Percentiles rank a stretch among this genome's conserved stretches.
These are phyloP conservation scores for Drosophila phalerata DNA, from an alignment of 2,888 invertebrate genomes.

Conservation along the genomic window DNA sequence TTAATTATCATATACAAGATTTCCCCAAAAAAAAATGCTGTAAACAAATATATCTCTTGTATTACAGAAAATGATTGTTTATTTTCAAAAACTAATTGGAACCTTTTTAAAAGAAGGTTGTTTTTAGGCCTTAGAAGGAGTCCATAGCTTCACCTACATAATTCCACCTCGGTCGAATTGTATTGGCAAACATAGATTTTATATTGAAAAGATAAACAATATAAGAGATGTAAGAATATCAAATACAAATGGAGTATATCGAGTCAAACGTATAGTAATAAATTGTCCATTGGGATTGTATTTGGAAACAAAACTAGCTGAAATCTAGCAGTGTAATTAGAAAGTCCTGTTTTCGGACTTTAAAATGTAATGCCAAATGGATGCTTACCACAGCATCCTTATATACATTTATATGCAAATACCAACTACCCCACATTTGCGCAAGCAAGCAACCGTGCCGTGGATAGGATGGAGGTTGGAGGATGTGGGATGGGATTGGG, in stretches of 20 bases:
- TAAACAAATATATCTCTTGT: no score
- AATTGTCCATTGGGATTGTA: not conserved
- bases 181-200: not conserved
- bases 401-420: conserved; percentile 51
- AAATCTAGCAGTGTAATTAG: conserved; percentile 26
- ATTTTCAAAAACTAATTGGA: no score
- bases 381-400: conserved; percentile 28
- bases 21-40: no score
- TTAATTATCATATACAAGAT: no score
- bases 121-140: no score
- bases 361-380: conserved; percentile 55
- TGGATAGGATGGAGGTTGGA: not conserved
- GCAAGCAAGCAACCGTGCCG: conserved; percentile 18
- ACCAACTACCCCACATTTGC: conserved; percentile 42
- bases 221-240: not conserved
- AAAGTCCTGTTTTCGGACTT: conserved; percentile 32
- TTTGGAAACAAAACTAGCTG: not conserved
- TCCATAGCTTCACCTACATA: no score
- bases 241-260: not conserved
- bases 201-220: not conserved
- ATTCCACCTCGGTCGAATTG: no score
- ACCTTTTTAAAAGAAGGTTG: no score
- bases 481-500: conserved; percentile 6
- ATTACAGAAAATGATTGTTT: no score
- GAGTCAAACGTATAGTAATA: not conserved